Base-by-base conservation (phyloP, 2,113 vertebrate genomes). In the Orientallactaga bullata region DNA sequence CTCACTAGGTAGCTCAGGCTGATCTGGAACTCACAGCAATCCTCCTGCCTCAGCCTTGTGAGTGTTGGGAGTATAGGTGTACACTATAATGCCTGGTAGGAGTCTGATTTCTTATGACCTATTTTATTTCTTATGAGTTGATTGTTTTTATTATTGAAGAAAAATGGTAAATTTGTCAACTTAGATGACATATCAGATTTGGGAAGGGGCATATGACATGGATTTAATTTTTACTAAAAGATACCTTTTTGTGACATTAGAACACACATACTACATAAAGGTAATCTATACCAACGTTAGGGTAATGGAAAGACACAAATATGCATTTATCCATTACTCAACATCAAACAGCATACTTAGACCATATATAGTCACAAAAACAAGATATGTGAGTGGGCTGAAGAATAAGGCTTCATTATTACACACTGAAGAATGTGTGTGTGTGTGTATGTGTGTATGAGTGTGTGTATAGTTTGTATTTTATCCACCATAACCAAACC, bases 321-420 rank as follows among this genome's bases (percentile, higher is more conserved):
- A 37, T 30, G 20, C 10, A 17, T 80, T 68, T 90, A 16, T 80
- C n/a, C 28, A 2, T 68, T 11, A 26, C 7, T 80, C 39, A 88
- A 51, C 23, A 30, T 13, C 8, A 1, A 20, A 20, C 20, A 79
- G 37, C 51, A 17, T n/a, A 66, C 37, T 15, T 89, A 24, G 84
- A 39, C 35, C 76, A 92, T 5, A 35, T 63, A 24, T 35, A 68
- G 83, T 84, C 58, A n/a, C 94, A 42, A 76, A 94, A 79, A 90
- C 42, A n/a, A 83, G 9, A 16, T 20, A 7, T 11, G 16, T 72
- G 66, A 80, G 42, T 47, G 15, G 3, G 23, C 6, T 90, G 66
- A 68, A 90, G 51, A 93, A 74, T 60, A 26, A 91, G 7, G 21
- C 17, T 87, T 85, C 72, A 7, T 61, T 77, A 6, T 28, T 18